These are phyloP conservation scores for Aurelia sp. DNA, from an alignment of 30 jellyfish, hydroid and myxozoan species.

Conservation along the genomic window DNA sequence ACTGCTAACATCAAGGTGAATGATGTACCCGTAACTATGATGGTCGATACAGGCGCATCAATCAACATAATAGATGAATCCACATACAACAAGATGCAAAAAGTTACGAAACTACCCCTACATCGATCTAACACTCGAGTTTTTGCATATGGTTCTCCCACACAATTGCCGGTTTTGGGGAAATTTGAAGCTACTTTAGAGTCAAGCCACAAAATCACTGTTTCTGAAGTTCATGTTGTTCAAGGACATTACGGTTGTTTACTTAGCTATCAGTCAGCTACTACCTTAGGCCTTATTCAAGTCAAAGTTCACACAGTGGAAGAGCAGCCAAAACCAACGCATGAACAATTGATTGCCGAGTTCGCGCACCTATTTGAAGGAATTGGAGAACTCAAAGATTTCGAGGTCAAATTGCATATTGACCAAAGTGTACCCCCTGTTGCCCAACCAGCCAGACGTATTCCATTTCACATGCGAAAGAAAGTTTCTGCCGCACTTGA, in stretches of 20 bases:
- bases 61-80: constrained; percentile 34
- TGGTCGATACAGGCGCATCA: constrained; percentile 33
- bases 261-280: too few species aligned
- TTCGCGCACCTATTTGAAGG: too few species aligned
- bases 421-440: constrained; percentile 8
- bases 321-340: too few species aligned
- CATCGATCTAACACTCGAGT: not conserved
- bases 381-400: not conserved
- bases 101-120: not conserved
- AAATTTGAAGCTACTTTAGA: constrained; percentile 27
- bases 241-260: too few species aligned
- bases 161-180: constrained; percentile 40
- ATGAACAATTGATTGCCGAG: too few species aligned
- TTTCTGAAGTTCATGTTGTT: too few species aligned
- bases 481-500: not conserved
- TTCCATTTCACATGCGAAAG: constrained; percentile 51
- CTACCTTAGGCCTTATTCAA: too few species aligned
- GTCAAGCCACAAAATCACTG: not conserved
- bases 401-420: not conserved
- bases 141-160: constrained; percentile 53
- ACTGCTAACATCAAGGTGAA: too few species aligned
- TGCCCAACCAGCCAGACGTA: constrained; percentile 42
- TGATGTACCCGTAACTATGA: too few species aligned
- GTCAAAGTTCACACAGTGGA: too few species aligned
- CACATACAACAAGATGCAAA: not conserved